Conservation (phyloP, 2,888 invertebrate species). For the Merodon equestris region DNA sequence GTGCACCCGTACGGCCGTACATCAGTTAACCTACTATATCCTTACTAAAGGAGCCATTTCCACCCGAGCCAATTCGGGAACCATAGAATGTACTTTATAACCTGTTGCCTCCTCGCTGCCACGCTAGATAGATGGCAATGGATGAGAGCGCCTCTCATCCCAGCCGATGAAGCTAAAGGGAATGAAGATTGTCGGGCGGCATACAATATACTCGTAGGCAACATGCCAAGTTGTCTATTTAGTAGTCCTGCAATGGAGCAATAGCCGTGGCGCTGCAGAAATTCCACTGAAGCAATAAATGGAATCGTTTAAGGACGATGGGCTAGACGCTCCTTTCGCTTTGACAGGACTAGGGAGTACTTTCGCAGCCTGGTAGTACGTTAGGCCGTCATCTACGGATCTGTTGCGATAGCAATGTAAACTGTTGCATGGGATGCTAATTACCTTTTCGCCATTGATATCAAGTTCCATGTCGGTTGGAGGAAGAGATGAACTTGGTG, state of each 20-base stretch:
- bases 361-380: conserved; percentile 23
- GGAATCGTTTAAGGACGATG: conserved; percentile 34
- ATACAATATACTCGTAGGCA: conserved; percentile 60
- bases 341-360: conserved; percentile 1
- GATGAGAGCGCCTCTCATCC: conserved; percentile 22
- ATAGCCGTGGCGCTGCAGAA: conserved; percentile 15
- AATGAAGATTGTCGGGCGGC: conserved; percentile 45
- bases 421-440: conserved; percentile 43
- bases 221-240: conserved; percentile 66
- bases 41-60: conserved; percentile 33
- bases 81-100: conserved; percentile 22
- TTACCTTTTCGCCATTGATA: conserved; percentile 34
- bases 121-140: conserved; percentile 30
- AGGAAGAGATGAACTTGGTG: neutral
- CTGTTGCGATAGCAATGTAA: conserved; percentile 22
- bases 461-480: conserved; percentile 2
- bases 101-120: conserved; percentile 43
- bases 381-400: conserved; percentile 34
- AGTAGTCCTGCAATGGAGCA: conserved; percentile 36
- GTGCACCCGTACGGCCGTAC: neutral
- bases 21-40: conserved; percentile 51
- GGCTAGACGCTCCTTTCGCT: neutral
- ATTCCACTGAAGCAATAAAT: conserved; percentile 49
- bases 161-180: conserved; percentile 3
- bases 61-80: conserved; percentile 52